Percentiles rank a stretch among this genome's conserved stretches.
Evolutionary conservation across 2,888 invertebrate genomes (phyloP).

Genomic region (Liopterus haemorrhoidalis): DNA sequence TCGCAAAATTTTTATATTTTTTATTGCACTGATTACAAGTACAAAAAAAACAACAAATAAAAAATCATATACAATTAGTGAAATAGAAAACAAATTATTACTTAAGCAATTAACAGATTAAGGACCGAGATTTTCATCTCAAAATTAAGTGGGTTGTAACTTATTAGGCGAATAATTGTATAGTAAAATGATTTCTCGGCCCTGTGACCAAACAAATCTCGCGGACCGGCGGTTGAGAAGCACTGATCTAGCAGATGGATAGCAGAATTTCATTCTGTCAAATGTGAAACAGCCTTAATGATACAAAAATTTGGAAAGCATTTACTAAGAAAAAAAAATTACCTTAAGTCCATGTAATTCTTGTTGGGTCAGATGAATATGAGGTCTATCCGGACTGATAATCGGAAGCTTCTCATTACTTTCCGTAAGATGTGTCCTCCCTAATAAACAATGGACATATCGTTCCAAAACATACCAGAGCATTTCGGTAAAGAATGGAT

Average conservation of each 20-base stretch:
- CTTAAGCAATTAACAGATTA: too few species aligned
- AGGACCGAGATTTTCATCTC: too few species aligned
- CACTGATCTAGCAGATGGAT: too few species aligned
- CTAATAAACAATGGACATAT: conserved; percentile 82
- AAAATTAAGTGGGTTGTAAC: too few species aligned
- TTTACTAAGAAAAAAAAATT: conserved; percentile 20
- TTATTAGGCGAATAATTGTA: neutral
- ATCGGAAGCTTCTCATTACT: conserved; percentile 27
- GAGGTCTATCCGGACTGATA: conserved; percentile 46
- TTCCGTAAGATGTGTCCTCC: conserved; percentile 67
- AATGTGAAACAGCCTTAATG: conserved; percentile 1
- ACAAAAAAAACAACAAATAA: too few species aligned
- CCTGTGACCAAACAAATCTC: too few species aligned
- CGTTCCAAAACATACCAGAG: conserved; percentile 94
- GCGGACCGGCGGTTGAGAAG: too few species aligned
- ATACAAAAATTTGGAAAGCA: neutral
- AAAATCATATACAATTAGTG: too few species aligned
- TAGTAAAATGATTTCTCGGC: conserved; percentile 1
- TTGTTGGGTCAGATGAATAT: conserved; percentile 71
- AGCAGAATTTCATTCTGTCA: too few species aligned
- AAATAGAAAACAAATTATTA: too few species aligned
- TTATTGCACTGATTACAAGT: too few species aligned
- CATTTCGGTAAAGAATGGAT: conserved; percentile 98
- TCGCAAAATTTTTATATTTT: too few species aligned
- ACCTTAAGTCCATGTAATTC: conserved; percentile 75